A percentile compares a stretch with the other conserved stretches of the same genome.
phyloP scores from a whole-genome alignment of 1,140 invertebrate species.

The Rhopalosiphum padi region DNA sequence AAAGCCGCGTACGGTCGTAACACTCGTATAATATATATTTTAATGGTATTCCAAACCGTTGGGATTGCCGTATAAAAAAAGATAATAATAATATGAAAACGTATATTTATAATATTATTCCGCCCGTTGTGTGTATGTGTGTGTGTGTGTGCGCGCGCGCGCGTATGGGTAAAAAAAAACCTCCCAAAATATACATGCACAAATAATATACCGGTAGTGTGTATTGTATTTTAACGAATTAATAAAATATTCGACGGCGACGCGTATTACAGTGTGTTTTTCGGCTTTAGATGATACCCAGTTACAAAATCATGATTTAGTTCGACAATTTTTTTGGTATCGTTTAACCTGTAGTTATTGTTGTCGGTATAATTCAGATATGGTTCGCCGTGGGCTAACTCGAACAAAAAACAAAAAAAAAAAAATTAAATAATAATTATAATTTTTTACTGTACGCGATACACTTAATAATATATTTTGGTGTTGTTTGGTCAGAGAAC shows the following conservation, averaged over 20 bases:
- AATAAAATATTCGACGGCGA: neutral
- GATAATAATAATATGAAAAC: neutral
- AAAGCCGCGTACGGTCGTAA: neutral
- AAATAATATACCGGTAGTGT: neutral
- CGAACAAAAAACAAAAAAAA: too few species aligned
- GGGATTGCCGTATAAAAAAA: neutral
- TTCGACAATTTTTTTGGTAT: too few species aligned
- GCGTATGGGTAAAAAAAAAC: neutral
- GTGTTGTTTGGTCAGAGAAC: neutral
- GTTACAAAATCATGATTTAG: too few species aligned
- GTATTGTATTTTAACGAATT: neutral
- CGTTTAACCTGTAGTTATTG: too few species aligned
- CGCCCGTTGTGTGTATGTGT: neutral
- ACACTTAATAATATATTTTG: neutral
- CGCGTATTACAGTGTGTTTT: too few species aligned
- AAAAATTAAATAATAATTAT: too few species aligned
- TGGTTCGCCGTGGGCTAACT: too few species aligned
- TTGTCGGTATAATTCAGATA: too few species aligned
- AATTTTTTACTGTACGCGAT: too few species aligned
- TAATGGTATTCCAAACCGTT: conserved; percentile 10
- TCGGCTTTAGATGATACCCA: too few species aligned
- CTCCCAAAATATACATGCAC: neutral
- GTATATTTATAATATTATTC: conserved; percentile 7
- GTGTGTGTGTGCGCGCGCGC: too few species aligned
- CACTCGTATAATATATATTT: neutral